Evolutionary conservation across 2,888 invertebrate species (phyloP).

Genomic region (Lathronympha strigana): DNA sequence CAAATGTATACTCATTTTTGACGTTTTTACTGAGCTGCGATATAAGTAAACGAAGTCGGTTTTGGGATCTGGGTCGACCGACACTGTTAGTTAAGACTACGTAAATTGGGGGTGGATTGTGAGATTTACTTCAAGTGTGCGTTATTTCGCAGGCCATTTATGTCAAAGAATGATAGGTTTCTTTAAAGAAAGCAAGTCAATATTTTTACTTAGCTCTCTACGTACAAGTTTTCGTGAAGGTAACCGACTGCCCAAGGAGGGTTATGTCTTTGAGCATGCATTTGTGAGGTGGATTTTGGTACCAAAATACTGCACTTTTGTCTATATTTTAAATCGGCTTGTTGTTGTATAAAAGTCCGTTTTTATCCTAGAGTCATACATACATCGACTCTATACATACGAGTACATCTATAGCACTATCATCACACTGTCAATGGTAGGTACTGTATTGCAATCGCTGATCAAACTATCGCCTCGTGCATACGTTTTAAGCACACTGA

Average conservation of each 20-base stretch:
- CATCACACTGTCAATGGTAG: neutral
- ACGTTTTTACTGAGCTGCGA: neutral
- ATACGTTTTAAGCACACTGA: too few species aligned
- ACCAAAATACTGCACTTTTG: too few species aligned
- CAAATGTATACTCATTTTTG: neutral
- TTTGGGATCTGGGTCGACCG: constrained; percentile 16
- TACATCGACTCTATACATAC: neutral
- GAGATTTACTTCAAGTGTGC: constrained; percentile 4
- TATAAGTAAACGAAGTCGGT: constrained; percentile 30
- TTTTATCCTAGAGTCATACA: too few species aligned
- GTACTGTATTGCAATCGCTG: neutral
- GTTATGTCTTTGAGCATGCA: too few species aligned
- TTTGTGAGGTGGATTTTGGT: too few species aligned
- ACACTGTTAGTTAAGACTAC: constrained; percentile 33
- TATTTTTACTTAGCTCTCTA: too few species aligned
- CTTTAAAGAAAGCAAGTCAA: neutral
- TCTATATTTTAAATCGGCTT: too few species aligned
- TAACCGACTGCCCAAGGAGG: too few species aligned
- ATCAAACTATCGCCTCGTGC: neutral
- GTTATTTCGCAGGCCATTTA: neutral
- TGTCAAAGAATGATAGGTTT: neutral
- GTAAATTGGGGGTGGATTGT: constrained; percentile 27
- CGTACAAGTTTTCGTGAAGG: too few species aligned
- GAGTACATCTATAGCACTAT: neutral
- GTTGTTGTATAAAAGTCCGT: too few species aligned